Evolutionary conservation across 2,888 invertebrate species (phyloP).

Genomic region (Acanthococcus lagerstroemiae): DNA sequence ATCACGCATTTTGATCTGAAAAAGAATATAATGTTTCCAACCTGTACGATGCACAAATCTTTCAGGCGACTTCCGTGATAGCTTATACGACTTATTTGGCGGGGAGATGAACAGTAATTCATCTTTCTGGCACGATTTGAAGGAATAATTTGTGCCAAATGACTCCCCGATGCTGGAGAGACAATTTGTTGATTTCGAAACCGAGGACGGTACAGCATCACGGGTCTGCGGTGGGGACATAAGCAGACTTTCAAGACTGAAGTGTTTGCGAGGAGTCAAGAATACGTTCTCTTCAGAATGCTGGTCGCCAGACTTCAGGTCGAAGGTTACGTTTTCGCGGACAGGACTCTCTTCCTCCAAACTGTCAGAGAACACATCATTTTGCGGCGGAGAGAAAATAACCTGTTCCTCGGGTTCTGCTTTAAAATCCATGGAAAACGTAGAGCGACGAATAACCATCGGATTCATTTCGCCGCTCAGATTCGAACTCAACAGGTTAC

Average conservation of each 20-base stretch:
- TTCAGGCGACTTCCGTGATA: too few species aligned
- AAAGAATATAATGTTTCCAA: background rate
- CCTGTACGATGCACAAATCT: background rate
- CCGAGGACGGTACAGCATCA: background rate
- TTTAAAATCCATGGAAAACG: background rate
- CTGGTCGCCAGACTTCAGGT: background rate
- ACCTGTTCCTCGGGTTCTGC: background rate
- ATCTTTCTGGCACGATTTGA: background rate
- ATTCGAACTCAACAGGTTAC: background rate
- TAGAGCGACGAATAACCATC: slow-evolving; percentile 10
- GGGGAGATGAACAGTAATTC: slow-evolving; percentile 19
- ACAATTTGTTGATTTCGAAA: background rate
- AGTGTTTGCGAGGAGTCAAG: slow-evolving; percentile 6
- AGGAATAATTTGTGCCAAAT: background rate
- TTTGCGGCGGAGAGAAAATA: background rate
- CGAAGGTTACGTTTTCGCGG: slow-evolving; percentile 6
- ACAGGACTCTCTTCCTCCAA: background rate
- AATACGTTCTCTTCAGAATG: background rate
- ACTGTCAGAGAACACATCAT: background rate
- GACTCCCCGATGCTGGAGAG: background rate
- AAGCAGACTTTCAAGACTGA: background rate
- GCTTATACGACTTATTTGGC: too few species aligned
- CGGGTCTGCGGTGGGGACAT: background rate
- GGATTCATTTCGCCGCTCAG: background rate
- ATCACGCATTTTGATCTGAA: background rate